A percentile compares a stretch with the other conserved stretches of the same genome.
phyloP scores from a whole-genome alignment of 2,888 invertebrate genomes.

The Falcaria lacertinaria region DNA sequence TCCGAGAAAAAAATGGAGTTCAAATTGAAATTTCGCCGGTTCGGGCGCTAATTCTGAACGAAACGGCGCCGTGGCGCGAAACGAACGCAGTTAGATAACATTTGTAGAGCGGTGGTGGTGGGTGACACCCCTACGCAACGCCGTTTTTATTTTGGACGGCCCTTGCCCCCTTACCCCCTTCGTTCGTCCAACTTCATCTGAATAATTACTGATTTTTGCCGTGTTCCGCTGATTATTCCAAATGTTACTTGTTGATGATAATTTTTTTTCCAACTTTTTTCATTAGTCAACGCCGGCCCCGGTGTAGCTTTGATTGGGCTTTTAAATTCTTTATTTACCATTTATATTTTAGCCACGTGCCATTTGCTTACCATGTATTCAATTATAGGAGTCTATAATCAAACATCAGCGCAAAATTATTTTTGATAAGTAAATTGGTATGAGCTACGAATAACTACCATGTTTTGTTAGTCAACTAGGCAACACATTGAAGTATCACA shows the following conservation, averaged over 20 bases:
- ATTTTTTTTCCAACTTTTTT: slow-evolving; percentile 67
- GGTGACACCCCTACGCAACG: slow-evolving; percentile 78
- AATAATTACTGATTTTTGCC: slow-evolving; percentile 80
- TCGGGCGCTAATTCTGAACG: slow-evolving; percentile 69
- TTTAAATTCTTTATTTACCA: slow-evolving; percentile 38
- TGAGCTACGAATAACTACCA: no score
- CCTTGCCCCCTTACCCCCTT: slow-evolving; percentile 76
- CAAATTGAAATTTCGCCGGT: slow-evolving; percentile 74
- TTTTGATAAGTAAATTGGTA: not conserved
- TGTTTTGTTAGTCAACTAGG: no score
- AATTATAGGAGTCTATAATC: not conserved
- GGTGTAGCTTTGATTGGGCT: slow-evolving; percentile 39
- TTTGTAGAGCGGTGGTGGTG: slow-evolving; percentile 68
- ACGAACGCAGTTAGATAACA: slow-evolving; percentile 79
- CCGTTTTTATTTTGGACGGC: slow-evolving; percentile 79
- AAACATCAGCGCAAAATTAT: not conserved
- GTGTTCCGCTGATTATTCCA: slow-evolving; percentile 80
- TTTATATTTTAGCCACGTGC: not conserved
- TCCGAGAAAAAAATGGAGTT: slow-evolving; percentile 66
- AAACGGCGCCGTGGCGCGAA: slow-evolving; percentile 63
- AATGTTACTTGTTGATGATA: slow-evolving; percentile 79
- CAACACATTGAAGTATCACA: no score
- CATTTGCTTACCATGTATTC: not conserved
- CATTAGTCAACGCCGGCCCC: slow-evolving; percentile 52
- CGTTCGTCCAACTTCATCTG: slow-evolving; percentile 79